phyloP scores from a whole-genome alignment of 2,113 vertebrate species.

The Centropus bengalensis region DNA sequence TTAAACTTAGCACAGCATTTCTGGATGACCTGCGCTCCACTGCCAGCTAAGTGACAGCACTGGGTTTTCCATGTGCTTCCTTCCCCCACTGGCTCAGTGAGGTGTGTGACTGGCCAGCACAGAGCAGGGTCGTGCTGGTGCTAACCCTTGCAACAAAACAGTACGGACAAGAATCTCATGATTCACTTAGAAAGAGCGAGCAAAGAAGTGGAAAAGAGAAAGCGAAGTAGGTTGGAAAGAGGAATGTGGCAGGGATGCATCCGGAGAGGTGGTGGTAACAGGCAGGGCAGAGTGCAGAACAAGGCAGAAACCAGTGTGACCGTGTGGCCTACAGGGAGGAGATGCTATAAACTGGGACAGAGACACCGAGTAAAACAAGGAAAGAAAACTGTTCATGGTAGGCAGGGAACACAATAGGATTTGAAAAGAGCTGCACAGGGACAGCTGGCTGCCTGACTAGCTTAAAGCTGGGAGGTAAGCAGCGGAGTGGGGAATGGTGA shows the following conservation, averaged over 20 bases:
- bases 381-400: neutral
- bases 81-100: neutral
- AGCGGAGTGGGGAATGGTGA: neutral
- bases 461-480: neutral
- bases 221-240: neutral
- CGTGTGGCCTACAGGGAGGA: neutral
- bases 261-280: neutral
- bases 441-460: neutral
- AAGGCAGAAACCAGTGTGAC: neutral
- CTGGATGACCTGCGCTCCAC: neutral
- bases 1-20: neutral
- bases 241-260: neutral
- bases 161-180: neutral
- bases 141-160: neutral
- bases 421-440: neutral
- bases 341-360: neutral
- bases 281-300: neutral
- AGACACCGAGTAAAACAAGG: neutral
- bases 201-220: neutral
- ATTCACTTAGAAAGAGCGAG: neutral
- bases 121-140: rapidly evolving
- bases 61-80: neutral
- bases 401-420: neutral
- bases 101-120: neutral
- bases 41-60: neutral